Base-by-base conservation (phyloP, 2,888 invertebrate genomes). In the Drosophila acutilabella region DNA sequence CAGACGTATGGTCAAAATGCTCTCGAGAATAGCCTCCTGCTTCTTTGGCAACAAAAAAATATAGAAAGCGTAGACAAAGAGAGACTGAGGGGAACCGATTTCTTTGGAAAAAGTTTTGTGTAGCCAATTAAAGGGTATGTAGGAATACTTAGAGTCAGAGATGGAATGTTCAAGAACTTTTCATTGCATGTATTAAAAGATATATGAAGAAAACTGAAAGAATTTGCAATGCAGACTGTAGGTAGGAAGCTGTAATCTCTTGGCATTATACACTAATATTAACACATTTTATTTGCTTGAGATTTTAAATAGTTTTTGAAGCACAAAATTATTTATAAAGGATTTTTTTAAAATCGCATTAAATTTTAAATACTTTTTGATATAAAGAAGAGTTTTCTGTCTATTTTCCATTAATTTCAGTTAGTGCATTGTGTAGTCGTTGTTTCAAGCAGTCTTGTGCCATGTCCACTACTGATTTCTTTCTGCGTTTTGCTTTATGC, bases 1-100 rank as follows among this genome's bases (percentile, higher is more conserved):
- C 88, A 85, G 83, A 86, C 84, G 78, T 88, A 86, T 86, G 84
- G 88, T 86, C 86, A 78, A 68, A 79, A 80, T 57, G 67, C 88
- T 80, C 86, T 42, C 45, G 84, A 88, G 86, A 78, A 88, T 86
- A 80, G 71, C 73, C 87, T 78, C 78, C 71, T 88, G 83, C 75
- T 80, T 76, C 74, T 76, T 64, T 59, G 68, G 62, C 54, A 66
- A 52, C 67, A 44, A 64, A 50, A 64, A 64, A 57, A 59, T 33
- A 56, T 64, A 50, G 58, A 62, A 13, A 47, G 48, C 42, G 40
- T 59, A 57, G 56, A n/a, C 50, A 58, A 42, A 4, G 48, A 20
- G 33, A 20, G 48, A 56, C 30, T 8, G 30, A 44, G 47, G 14
- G 30, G 72, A 73, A 33, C 57, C 67, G 67, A 77, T 67, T 58